Conservation (phyloP, 2,888 invertebrate genomes). For the Eurytoma adleriae region DNA sequence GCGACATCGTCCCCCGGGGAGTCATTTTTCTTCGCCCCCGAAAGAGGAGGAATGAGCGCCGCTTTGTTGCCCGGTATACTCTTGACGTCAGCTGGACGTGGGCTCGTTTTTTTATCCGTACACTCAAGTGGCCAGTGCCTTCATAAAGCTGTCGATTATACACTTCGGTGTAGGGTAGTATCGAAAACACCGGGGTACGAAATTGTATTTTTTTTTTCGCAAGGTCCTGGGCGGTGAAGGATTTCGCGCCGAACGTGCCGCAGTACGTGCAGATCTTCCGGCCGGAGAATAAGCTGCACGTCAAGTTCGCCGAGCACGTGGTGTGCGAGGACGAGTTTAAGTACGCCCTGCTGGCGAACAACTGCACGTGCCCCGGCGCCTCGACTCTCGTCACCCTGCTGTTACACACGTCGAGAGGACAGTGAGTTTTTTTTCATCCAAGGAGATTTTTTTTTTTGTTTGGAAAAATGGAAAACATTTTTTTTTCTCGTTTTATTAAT, state of each 20-base stretch:
- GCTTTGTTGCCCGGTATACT: not conserved
- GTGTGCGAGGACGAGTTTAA: constrained; percentile 99
- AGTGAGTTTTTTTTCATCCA: constrained; percentile 83
- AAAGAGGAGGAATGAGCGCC: not conserved
- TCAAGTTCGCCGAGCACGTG: constrained; percentile 98
- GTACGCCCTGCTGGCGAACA: constrained; percentile 97
- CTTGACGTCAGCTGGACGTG: not conserved
- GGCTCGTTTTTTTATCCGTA: not conserved
- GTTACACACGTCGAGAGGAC: constrained; percentile 97
- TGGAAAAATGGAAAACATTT: not conserved
- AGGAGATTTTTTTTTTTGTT: not conserved
- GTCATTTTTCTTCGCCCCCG: no score
- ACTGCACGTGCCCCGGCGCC: constrained; percentile 98
- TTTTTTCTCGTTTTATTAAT: not conserved
- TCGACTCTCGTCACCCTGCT: constrained; percentile 97
- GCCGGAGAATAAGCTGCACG: constrained; percentile 98
- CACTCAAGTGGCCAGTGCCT: no score
- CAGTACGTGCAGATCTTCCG: constrained; percentile 99
- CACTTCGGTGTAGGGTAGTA: not conserved
- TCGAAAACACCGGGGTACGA: not conserved
- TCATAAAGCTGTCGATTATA: no score
- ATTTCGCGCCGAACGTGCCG: constrained; percentile 96
- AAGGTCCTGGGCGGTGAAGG: constrained; percentile 98
- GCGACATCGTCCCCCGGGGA: no score
- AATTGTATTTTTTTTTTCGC: no score